phyloP scores from a whole-genome alignment of 1,140 invertebrate genomes.

The Meloidogyne chitwoodi region DNA sequence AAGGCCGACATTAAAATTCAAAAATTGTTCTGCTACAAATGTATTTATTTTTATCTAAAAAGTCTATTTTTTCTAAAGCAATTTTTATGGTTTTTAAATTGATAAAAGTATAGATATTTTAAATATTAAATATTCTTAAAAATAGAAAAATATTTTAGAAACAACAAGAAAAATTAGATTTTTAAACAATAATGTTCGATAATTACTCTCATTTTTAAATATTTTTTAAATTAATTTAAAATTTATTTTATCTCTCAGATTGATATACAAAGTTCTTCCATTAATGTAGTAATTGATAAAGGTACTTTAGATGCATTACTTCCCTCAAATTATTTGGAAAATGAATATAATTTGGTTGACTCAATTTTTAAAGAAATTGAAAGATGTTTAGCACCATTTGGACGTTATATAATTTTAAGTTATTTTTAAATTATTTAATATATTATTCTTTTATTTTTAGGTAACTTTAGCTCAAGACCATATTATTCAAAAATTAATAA shows the following conservation, averaged over 20 bases:
- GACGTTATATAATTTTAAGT: conserved; percentile 18
- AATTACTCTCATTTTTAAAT: too few species aligned
- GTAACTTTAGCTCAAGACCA: conserved; percentile 52
- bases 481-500: conserved; percentile 37
- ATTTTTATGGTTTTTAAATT: too few species aligned
- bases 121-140: too few species aligned
- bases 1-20: conserved; percentile 37
- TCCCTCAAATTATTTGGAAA: conserved; percentile 24
- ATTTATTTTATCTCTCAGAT: too few species aligned
- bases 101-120: too few species aligned
- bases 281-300: conserved; percentile 50
- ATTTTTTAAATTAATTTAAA: too few species aligned
- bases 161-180: too few species aligned
- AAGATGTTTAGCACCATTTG: conserved; percentile 16
- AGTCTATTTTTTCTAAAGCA: too few species aligned
- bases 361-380: conserved; percentile 43
- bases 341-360: conserved; percentile 19
- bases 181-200: conserved; percentile 8
- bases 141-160: too few species aligned
- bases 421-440: conserved; percentile 4
- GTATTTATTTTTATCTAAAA: too few species aligned
- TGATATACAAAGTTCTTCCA: conserved; percentile 26
- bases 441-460: conserved; percentile 14
- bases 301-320: conserved; percentile 54
- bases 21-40: conserved; percentile 39